These are phyloP conservation scores for Xenopus laevis DNA, from an alignment of 2,113 vertebrate genomes.

Conservation along the genomic window DNA sequence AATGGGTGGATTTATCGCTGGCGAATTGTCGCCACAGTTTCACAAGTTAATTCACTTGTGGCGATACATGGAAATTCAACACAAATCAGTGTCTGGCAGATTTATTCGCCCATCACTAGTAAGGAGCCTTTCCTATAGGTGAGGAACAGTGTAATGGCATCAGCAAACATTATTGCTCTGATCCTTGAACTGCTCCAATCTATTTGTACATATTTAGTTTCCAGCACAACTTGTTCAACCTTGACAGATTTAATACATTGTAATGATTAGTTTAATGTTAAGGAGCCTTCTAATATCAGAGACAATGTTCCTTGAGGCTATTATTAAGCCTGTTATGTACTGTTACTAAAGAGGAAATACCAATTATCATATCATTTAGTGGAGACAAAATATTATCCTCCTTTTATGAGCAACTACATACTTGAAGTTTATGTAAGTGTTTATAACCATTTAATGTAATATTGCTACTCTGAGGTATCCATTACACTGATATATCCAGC, in stretches of 20 bases:
- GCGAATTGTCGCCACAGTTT: no score
- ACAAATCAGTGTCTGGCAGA: no score
- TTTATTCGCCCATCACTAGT: no score
- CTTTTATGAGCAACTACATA: conserved; percentile 76
- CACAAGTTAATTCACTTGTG: no score
- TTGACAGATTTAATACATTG: conserved; percentile 47
- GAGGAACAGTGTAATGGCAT: no score
- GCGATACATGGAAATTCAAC: no score
- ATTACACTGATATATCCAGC: conserved; percentile 80
- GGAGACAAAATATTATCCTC: conserved; percentile 79
- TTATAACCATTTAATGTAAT: conserved; percentile 84
- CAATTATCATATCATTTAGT: conserved; percentile 82
- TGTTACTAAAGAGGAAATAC: conserved; percentile 79
- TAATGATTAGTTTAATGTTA: conserved; percentile 65
- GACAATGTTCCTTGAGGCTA: conserved; percentile 64
- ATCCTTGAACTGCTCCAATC: conserved; percentile 5
- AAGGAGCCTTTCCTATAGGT: no score
- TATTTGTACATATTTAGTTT: conserved; percentile 12
- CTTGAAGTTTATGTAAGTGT: conserved; percentile 84
- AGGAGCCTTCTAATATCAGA: conserved; percentile 65
- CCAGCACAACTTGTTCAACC: conserved; percentile 15
- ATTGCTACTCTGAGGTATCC: conserved; percentile 77
- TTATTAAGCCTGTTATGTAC: conserved; percentile 79
- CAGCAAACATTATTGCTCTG: not conserved
- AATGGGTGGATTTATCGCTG: no score